Base-by-base conservation (phyloP, 1,140 invertebrate genomes). In the Pseudachorutes palmiensis region DNA sequence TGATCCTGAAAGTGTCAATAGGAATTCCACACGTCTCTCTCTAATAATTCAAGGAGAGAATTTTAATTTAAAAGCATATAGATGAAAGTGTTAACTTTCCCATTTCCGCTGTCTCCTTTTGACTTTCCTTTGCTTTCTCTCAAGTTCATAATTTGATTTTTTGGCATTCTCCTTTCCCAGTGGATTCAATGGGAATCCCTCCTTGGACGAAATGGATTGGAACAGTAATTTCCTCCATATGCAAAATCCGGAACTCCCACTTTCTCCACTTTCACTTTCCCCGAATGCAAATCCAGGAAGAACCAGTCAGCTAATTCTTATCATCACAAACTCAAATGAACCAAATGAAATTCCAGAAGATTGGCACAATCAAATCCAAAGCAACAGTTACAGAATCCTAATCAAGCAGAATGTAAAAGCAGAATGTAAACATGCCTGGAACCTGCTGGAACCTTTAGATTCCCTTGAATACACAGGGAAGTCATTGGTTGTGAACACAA, bases 141-240 rank as follows among this genome's bases (percentile, higher is more conserved):
- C 19, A 12, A 45, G 9, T 45, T 45, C 36, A 45, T 45, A 45
- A 45, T 45, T 45, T 19, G 5, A 19, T 26, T 55, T 55, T 55
- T 55, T 55, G 51, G 12, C 36, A 19, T 41, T 19, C 36, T 41
- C 36, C 19, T 19, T 19, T 5, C 19, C 19, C 36, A n/a, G n/a
- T n/a, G n/a, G n/a, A n/a, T n/a, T n/a, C n/a, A n/a, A 41, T 41
- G 36, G 5, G 5, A 41, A 9, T 41, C 19, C 5, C 36, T 19
- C 36, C 36, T 41, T 9, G 19, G 5, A 5, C 19, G 36, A 55
- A 55, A 55, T 55, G 51, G 51, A 55, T 24, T 55, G 51, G 51
- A 55, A 55, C 9, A 55, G 12, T 55, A 12, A 55, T 55, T 55
- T 55, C 51, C 51, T 55, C 24, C 51, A 55, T 55, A 19, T 55